Evolutionary conservation across 2,113 vertebrate species (phyloP).

Genomic region (Paratilapia polleni): DNA sequence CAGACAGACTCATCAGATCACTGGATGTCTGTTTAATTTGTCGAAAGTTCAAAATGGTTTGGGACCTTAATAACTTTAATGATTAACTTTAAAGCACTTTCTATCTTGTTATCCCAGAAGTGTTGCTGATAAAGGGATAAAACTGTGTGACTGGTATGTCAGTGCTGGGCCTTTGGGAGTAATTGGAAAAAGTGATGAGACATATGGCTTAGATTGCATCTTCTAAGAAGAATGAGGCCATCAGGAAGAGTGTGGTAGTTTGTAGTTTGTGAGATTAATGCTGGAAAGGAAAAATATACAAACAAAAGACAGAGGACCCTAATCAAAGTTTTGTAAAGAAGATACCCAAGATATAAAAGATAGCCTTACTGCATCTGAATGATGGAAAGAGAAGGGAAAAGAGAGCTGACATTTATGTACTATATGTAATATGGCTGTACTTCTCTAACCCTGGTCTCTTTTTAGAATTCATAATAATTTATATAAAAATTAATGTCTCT

Average conservation of each 20-base stretch:
- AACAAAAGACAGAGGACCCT: slow-evolving; percentile 1
- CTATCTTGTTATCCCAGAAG: background rate
- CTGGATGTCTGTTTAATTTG: slow-evolving; percentile 6
- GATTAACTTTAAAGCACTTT: background rate
- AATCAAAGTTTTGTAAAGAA: background rate
- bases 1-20: slow-evolving; percentile 17
- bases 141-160: slow-evolving; percentile 6
- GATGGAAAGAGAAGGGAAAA: too few relatives aligned
- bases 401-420: too few relatives aligned
- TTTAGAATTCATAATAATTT: too few relatives aligned
- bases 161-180: slow-evolving; percentile 4
- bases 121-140: background rate
- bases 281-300: slow-evolving; percentile 18
- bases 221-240: slow-evolving; percentile 29
- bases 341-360: too few relatives aligned
- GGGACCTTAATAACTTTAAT: slow-evolving; percentile 23
- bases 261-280: slow-evolving; percentile 3
- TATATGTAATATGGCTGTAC: too few relatives aligned
- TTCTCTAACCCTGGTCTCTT: too few relatives aligned
- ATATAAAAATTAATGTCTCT: too few relatives aligned
- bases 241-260: slow-evolving; percentile 5
- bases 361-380: too few relatives aligned
- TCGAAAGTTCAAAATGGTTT: background rate
- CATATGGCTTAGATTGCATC: slow-evolving; percentile 21
- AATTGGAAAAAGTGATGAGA: slow-evolving; percentile 17